Conservation (phyloP, 2,797 vertebrate species). For the Vireo griseus region DNA sequence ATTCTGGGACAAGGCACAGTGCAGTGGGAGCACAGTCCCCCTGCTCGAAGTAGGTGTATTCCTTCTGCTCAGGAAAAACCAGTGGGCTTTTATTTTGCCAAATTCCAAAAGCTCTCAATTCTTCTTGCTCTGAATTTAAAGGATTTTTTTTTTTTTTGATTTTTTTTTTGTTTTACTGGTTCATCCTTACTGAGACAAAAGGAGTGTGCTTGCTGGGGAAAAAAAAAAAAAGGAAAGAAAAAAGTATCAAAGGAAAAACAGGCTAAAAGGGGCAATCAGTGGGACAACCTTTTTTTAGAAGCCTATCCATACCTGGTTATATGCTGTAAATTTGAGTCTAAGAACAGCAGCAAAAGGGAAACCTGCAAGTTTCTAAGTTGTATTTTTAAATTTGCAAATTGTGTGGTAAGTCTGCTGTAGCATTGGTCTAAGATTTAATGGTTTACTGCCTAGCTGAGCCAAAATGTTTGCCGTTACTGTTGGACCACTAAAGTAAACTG, state of each 20-base stretch:
- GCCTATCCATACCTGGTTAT: slow-evolving; percentile 33
- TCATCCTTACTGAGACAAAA: slow-evolving; percentile 45
- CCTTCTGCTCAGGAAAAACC: slow-evolving; percentile 33
- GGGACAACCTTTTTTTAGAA: slow-evolving; percentile 48
- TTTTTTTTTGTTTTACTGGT: neutral
- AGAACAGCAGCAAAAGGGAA: slow-evolving; percentile 53
- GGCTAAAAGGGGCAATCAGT: slow-evolving; percentile 28
- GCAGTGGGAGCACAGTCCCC: neutral
- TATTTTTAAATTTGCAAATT: slow-evolving; percentile 61
- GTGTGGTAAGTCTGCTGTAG: slow-evolving; percentile 74
- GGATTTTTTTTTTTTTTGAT: neutral
- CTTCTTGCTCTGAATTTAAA: neutral
- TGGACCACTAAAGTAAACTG: slow-evolving; percentile 87
- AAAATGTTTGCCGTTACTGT: slow-evolving; percentile 82
- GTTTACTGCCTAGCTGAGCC: slow-evolving; percentile 97
- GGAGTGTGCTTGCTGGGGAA: slow-evolving; percentile 19
- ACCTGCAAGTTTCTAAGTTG: slow-evolving; percentile 49
- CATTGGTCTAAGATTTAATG: slow-evolving; percentile 66
- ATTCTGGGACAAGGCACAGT: neutral
- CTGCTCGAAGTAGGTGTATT: neutral
- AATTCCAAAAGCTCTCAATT: slow-evolving; percentile 1
- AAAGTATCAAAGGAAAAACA: neutral
- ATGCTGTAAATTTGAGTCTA: slow-evolving; percentile 56
- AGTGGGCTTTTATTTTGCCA: slow-evolving; percentile 17
- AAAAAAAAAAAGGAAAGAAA: rapidly evolving